Base-by-base conservation (phyloP, 2,888 invertebrate species). In the Leptinotarsa rubiginosa region DNA sequence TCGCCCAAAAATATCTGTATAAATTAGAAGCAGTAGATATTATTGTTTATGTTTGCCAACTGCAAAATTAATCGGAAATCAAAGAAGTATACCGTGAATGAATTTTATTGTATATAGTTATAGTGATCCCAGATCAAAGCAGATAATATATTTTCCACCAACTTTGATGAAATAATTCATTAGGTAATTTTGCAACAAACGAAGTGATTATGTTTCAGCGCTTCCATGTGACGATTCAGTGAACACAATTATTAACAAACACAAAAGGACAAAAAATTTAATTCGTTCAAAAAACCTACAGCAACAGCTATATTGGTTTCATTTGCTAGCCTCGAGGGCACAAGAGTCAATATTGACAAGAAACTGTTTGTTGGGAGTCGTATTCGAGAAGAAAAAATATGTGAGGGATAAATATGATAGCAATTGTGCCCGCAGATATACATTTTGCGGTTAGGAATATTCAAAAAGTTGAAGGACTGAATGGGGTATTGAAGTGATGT, bases 321-420 rank as follows among this genome's bases (percentile, higher is more conserved):
- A 75, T 75, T 79, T 77, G 70, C 73, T 73, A 64, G 79, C 79
- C 78, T 52, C 77, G 68, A 78, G 78, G 79, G 77, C 75, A 25
- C 77, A 69, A 77, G 77, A 78, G 78, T 81, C 81, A 80, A 81
- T 81, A 81, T 81, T 81, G 78, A 80, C 79, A 77, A 69, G 47
- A 47, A 69, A 69, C 50, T 69, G 69, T 69, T 62, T 47, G 69
- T 69, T 20, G 56, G 56, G 56, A 69, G 52, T 4, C 4, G 56
- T 56, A 54, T 69, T 56, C 22, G 18, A 13, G 18, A 56, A 69
- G 31, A 25, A 69, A 41, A 47, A n/a, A 62, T 62, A 31, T 31
- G 62, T 62, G 25, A 31, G 62, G 31, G 62, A 31, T 41, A 10
- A 62, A 62, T 41, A 41, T n/a, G 62, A 41, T 62, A 62, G n/a